phyloP scores from a whole-genome alignment of 2,888 invertebrate species.

The Leptopilina myrica region DNA sequence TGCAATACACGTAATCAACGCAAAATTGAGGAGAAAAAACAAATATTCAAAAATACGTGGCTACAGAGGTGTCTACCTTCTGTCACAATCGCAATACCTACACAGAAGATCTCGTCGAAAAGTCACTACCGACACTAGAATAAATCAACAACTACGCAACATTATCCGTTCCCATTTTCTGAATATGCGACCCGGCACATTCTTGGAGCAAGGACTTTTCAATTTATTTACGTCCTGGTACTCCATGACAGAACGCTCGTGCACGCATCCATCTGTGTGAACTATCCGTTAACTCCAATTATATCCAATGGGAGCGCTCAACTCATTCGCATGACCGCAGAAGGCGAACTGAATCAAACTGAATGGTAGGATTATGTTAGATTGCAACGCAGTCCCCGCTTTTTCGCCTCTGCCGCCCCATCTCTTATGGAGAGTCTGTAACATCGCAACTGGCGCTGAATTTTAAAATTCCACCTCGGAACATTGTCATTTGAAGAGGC shows the following conservation, averaged over 20 bases:
- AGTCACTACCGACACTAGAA: constrained; percentile 34
- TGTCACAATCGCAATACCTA: constrained; percentile 22
- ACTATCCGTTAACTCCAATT: constrained; percentile 46
- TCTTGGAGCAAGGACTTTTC: constrained; percentile 34
- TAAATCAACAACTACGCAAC: neutral
- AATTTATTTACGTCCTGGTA: constrained; percentile 43
- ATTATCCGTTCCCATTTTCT: constrained; percentile 50
- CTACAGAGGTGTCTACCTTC: neutral
- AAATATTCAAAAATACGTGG: neutral
- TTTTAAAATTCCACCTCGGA: neutral
- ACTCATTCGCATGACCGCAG: constrained; percentile 50
- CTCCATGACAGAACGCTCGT: constrained; percentile 48
- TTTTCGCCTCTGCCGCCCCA: constrained; percentile 3
- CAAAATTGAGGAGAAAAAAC: neutral
- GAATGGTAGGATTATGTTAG: neutral
- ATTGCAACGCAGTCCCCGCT: constrained; percentile 1
- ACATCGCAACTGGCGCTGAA: neutral
- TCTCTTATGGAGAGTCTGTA: neutral
- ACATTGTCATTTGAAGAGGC: too few species aligned
- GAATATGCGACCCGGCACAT: constrained; percentile 47
- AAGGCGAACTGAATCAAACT: constrained; percentile 43
- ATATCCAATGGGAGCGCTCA: constrained; percentile 44
- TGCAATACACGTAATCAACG: neutral
- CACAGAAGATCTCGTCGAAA: neutral
- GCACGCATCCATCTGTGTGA: constrained; percentile 46